Conservation (phyloP, 2,797 vertebrate genomes). For the Platalea minor region DNA sequence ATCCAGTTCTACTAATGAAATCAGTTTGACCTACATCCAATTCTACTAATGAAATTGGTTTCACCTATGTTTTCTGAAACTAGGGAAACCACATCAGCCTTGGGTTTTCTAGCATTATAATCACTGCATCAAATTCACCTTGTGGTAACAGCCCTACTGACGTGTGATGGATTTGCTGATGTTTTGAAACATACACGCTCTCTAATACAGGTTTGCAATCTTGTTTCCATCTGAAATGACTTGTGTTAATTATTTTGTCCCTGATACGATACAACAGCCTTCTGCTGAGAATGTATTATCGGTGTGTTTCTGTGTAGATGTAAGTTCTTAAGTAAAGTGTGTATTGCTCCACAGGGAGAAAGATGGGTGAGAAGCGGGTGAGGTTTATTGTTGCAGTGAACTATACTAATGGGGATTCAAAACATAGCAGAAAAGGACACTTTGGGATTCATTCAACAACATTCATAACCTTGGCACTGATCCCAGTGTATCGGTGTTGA, state of each 20-base stretch:
- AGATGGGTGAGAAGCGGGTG: neutral
- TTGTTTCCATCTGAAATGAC: neutral
- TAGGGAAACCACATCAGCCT: neutral
- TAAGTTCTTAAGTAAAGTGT: neutral
- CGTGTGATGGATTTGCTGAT: rapidly evolving
- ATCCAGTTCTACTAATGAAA: neutral
- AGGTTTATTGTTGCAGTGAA: constrained; percentile 34
- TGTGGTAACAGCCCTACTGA: neutral
- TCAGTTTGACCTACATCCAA: neutral
- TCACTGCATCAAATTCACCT: neutral
- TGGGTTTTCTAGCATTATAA: neutral
- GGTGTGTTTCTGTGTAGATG: neutral
- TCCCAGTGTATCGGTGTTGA: constrained; percentile 35
- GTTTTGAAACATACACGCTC: neutral
- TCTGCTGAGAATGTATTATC: neutral
- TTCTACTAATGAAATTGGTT: neutral
- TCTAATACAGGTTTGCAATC: neutral
- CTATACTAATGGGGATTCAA: constrained; percentile 21
- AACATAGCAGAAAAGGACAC: constrained; percentile 21
- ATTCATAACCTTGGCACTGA: constrained; percentile 9
- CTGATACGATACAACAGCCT: neutral
- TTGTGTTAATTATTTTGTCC: neutral
- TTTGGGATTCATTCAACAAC: constrained; percentile 55
- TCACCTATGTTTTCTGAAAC: neutral
- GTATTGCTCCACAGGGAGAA: constrained; percentile 5